Percentiles rank a stretch among this genome's conserved stretches.
Evolutionary conservation across 2,113 vertebrate species (phyloP).

Genomic region (human): GRCh38 chr19:12354001-12354500

Average conservation of each 20-base stretch:
- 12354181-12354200: neutral
- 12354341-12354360: neutral
- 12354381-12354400: neutral
- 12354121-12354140: neutral
- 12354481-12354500: neutral
- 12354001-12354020: too few relatives aligned
- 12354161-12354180: neutral
- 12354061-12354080: too few relatives aligned
- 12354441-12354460: neutral
- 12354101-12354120: neutral
- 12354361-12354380: neutral
- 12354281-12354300: neutral
- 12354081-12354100: too few relatives aligned
- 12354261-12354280: neutral
- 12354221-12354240: neutral
- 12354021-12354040: too few relatives aligned
- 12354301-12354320: too few relatives aligned
- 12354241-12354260: neutral
- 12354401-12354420: too few relatives aligned
- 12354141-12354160: neutral
- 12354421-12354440: neutral
- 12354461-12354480: neutral
- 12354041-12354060: neutral
- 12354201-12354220: neutral
- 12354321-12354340: neutral